Evolutionary conservation across 2,888 invertebrate species (phyloP).

Genomic region (Xestia sexstrigata): DNA sequence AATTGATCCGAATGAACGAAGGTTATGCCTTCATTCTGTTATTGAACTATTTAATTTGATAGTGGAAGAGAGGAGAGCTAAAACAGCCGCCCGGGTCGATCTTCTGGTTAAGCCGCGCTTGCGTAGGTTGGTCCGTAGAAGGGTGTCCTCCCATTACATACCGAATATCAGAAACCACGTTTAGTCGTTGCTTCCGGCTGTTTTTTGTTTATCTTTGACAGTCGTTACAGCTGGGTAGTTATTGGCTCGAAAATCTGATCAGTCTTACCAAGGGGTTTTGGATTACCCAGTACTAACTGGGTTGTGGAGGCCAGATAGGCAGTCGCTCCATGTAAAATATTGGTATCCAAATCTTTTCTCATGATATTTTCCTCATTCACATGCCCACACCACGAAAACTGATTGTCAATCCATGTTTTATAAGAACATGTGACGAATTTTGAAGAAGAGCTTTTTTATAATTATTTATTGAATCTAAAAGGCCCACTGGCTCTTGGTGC

Average conservation of each 20-base stretch:
- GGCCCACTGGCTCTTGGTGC: neutral
- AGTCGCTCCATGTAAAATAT: too few relatives aligned
- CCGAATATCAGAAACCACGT: neutral
- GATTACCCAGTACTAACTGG: too few relatives aligned
- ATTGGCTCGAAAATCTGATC: neutral
- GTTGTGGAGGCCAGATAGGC: too few relatives aligned
- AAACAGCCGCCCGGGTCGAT: too few relatives aligned
- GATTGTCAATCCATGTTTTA: neutral
- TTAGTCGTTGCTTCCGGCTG: neutral
- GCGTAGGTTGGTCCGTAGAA: too few relatives aligned
- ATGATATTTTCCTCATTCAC: neutral
- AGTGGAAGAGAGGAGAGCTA: neutral
- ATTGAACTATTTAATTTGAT: constrained; percentile 31
- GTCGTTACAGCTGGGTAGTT: accelerated
- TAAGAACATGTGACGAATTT: too few relatives aligned
- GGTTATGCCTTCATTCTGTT: constrained; percentile 2
- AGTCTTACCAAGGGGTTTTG: neutral
- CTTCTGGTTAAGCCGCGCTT: too few relatives aligned
- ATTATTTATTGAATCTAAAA: neutral
- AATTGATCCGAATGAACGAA: constrained; percentile 56
- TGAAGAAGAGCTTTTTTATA: neutral
- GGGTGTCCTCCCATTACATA: too few relatives aligned
- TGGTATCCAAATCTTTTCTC: neutral
- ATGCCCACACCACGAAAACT: neutral
- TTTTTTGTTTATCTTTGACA: neutral